Conservation (phyloP, 2,888 invertebrate species). For the Rhorus exstirpatorius region DNA sequence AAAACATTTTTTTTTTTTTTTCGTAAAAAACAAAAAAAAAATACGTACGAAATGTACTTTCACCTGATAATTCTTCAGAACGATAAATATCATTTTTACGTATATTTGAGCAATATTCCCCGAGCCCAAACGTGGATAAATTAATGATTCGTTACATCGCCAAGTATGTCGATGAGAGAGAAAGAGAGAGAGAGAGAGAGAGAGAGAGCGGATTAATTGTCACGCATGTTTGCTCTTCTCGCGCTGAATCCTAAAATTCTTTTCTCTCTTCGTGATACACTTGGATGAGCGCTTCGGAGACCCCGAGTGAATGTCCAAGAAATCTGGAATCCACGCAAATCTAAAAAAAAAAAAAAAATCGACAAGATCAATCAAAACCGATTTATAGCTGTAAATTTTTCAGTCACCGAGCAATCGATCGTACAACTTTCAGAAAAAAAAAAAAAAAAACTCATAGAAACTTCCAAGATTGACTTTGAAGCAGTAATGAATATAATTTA, state of each 20-base stretch:
- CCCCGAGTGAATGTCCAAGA: constrained; percentile 47
- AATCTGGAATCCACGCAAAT: neutral
- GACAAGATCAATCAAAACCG: neutral
- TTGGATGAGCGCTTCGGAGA: constrained; percentile 46
- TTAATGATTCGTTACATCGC: neutral
- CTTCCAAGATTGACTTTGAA: neutral
- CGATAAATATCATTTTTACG: constrained; percentile 1
- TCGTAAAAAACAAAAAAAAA: too few species aligned
- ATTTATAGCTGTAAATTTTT: constrained; percentile 53
- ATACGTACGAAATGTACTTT: too few species aligned
- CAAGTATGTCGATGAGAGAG: constrained; percentile 50
- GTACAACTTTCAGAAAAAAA: constrained; percentile 4
- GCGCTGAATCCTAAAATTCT: constrained; percentile 76
- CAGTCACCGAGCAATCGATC: constrained; percentile 19
- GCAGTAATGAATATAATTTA: neutral
- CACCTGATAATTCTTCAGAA: too few species aligned
- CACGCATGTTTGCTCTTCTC: constrained; percentile 80
- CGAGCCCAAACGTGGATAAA: neutral
- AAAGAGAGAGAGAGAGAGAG: too few species aligned
- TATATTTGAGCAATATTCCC: neutral
- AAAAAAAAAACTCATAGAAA: neutral
- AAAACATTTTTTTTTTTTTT: too few species aligned
- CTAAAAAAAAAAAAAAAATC: constrained; percentile 26
- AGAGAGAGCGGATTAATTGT: constrained; percentile 71
- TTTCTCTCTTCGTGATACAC: constrained; percentile 64